Evolutionary conservation across 92 coral and sea anemone species (phyloP).

Genomic region (Phenganax marumi): DNA sequence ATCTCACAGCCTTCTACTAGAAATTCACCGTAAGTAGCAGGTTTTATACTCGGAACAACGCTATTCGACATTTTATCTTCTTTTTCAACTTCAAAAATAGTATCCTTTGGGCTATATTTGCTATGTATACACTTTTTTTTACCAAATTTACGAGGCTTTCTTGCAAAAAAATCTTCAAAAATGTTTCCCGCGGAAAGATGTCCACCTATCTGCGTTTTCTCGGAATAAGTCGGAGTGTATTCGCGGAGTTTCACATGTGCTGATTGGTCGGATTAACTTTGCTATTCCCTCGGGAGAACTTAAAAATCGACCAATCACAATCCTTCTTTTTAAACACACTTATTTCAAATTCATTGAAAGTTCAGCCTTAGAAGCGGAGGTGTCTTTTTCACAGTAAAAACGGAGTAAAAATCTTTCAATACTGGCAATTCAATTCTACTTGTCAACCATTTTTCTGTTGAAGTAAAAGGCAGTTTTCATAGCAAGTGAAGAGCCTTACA

Average conservation of each 20-base stretch:
- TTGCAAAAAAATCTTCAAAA: not conserved
- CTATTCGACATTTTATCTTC: constrained; percentile 15
- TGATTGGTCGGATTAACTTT: not conserved
- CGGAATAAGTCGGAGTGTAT: constrained; percentile 8
- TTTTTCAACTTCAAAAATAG: not conserved
- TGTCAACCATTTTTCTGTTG: not conserved
- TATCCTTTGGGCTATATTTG: not conserved
- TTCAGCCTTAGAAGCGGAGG: not conserved
- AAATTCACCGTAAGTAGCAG: constrained; percentile 11
- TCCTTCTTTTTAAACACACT: constrained; percentile 15
- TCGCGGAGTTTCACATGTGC: constrained; percentile 4
- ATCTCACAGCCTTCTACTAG: constrained; percentile 5
- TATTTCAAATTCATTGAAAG: constrained; percentile 32
- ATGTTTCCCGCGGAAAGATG: constrained; percentile 36
- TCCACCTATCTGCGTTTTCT: not conserved
- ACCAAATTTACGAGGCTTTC: not conserved
- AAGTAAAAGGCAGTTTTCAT: not conserved
- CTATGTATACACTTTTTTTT: not conserved
- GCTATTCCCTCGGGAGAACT: not conserved
- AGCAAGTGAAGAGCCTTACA: not conserved
- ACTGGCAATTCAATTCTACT: constrained; percentile 17
- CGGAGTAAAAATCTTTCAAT: not conserved
- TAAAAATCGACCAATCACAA: constrained; percentile 21
- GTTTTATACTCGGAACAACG: constrained; percentile 11
- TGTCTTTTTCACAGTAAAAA: constrained; percentile 1